Base-by-base conservation (phyloP, 2,113 vertebrate species). In the Sciurus niger region DNA sequence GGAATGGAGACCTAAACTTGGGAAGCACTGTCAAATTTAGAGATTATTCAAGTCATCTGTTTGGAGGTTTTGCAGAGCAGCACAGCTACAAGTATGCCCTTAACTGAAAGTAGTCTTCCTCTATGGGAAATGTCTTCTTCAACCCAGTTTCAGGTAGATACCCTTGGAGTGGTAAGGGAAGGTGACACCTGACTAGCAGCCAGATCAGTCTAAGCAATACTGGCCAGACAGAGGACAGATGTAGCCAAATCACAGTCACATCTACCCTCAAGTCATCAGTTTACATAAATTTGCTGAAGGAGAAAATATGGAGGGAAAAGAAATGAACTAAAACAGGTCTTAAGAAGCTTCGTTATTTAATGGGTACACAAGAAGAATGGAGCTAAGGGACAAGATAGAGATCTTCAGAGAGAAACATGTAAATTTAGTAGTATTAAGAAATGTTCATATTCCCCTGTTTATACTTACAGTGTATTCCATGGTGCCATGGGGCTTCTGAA, bases 381-480 rank as follows among this genome's bases (percentile, higher is more conserved):
- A 84, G 65, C 34, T 6, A 67, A 90, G 22, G 17, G 34, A 3
- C 11, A 51, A 48, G 18, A 53, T 9, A 34, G 70, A 63, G 24
- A 63, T 63, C 60, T 63, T 53, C 43, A 79, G 17, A 16, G 18
- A 93, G 32, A 90, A 90, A 24, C 2, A 68, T 1, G 14, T n/a
- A 40, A 72, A 76, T 7, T 34, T 12, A 51, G 24, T 0, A 4
- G 18, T 76, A 32, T 30, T 78, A 77, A 91, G 20, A 18, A 77
- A 40, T 0, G 4, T 30, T 53, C 13, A 4, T 0, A n/a, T 3
- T 24, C 53, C 40, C 37, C 18, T 40, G 32, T 24, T 82, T 55
- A 25, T 95, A 98, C 99, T 99, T 97, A 99, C 99, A 34, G 97
- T 98, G 40, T 99, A 99, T 91, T 99, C 98, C 94, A 98, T 51